These are phyloP conservation scores for Spilogale gracilis DNA, from an alignment of 2,113 vertebrate genomes.

Conservation along the genomic window DNA sequence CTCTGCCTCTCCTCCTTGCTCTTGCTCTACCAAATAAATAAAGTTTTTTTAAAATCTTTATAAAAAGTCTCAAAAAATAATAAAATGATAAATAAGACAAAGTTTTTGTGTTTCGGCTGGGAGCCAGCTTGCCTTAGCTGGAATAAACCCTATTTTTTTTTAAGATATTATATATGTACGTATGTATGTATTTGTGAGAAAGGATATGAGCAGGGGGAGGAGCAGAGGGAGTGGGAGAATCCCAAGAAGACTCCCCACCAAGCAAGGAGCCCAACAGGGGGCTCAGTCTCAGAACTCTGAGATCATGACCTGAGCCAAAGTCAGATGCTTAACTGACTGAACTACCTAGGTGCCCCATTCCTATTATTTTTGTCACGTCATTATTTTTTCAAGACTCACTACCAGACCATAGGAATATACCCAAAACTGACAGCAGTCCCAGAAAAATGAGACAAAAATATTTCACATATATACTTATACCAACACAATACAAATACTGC, in stretches of 20 bases:
- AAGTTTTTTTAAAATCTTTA: too few species aligned
- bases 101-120: not conserved
- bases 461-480: not conserved
- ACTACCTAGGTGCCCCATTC: not conserved
- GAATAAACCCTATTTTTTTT: slow-evolving; percentile 39
- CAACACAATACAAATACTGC: not conserved
- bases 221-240: too few species aligned
- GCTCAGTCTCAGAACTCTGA: too few species aligned
- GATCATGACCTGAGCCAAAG: too few species aligned
- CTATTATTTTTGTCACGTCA: slow-evolving; percentile 18
- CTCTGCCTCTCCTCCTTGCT: too few species aligned
- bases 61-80: not conserved
- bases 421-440: slow-evolving; percentile 6
- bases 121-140: not conserved
- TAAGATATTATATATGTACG: too few species aligned
- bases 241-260: too few species aligned
- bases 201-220: too few species aligned
- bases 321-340: too few species aligned
- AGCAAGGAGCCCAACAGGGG: too few species aligned
- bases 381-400: not conserved
- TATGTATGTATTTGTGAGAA: too few species aligned
- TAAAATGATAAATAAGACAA: slow-evolving; percentile 34
- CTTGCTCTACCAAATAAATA: too few species aligned
- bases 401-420: not conserved
- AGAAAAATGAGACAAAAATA: slow-evolving; percentile 46